Conservation (phyloP, 2,113 vertebrate species). For the Tragulus kanchil region DNA sequence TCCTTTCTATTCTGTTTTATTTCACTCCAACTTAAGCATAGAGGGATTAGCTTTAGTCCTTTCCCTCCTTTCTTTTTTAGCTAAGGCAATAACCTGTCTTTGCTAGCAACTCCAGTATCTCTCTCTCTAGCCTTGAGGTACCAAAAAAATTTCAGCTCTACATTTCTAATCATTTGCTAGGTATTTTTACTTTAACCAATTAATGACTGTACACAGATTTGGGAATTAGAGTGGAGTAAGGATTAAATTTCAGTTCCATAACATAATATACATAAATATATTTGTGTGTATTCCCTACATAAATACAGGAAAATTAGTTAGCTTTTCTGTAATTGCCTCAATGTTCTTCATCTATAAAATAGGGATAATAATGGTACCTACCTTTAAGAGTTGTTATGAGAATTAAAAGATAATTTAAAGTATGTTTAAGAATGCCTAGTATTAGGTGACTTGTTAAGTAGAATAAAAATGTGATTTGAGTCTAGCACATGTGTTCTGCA, state of each 20-base stretch:
- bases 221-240: background rate
- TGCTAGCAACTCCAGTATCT: background rate
- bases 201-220: background rate
- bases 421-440: background rate
- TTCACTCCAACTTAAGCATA: background rate
- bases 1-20: slow-evolving; percentile 24
- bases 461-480: background rate
- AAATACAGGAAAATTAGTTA: background rate
- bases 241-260: background rate
- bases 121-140: background rate
- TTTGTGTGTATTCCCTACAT: background rate
- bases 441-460: slow-evolving; percentile 10
- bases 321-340: background rate
- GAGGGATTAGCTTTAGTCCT: background rate
- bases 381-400: background rate
- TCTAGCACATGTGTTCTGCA: background rate
- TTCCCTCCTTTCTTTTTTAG: background rate
- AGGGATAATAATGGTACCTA: slow-evolving; percentile 24
- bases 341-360: background rate
- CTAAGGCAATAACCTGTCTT: background rate
- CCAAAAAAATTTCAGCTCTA: background rate
- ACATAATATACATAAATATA: too few relatives aligned
- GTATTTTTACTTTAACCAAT: slow-evolving; percentile 31
- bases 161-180: background rate
- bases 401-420: slow-evolving; percentile 3